Base-by-base conservation (phyloP, 1,140 invertebrate species). In the Drosophila obscura region DNA sequence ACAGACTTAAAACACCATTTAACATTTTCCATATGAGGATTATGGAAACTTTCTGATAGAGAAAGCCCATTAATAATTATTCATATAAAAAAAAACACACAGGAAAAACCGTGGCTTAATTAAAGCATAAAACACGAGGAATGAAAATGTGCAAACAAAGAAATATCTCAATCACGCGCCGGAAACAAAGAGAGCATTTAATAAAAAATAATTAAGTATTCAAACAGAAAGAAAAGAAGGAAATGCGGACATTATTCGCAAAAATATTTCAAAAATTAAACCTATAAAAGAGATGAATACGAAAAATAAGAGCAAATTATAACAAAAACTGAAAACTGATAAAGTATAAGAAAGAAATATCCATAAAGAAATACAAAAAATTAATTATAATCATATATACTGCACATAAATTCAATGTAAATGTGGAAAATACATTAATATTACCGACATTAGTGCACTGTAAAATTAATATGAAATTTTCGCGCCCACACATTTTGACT, bases 171-270 rank as follows among this genome's bases (percentile, higher is more conserved):
- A 31, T 41, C 7, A 58, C 45, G 43, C 15, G 43, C 13, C 49
- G 39, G 19, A 48, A 55, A 50, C 55, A 75, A 79, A 44, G 35
- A 75, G 48, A 43, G 63, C 43, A 51, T 73, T 58, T 55, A 72
- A 73, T 68, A 39, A 73, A 72, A 76, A 43, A 76, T 56, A 69
- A 65, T 74, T 56, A 50, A 62, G 8, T 57, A 65, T 52, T 46
- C 31, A 39, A 57, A 15, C 49, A 59, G 50, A 35, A 51, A 43
- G 13, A 44, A 44, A 44, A 11, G 28, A 45, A 39, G 13, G n/a
- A 63, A 44, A 35, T 3, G 49, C 48, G 26, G 9, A 43, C 16
- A 63, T 15, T 57, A 55, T 55, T 49, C 9, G 53, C 7, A 39
- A 13, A 13, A 13, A 39, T 39, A 13, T 39, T 39, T 13, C 35